Evolutionary conservation across 2,888 invertebrate species (phyloP), one percentile per base, ranked within the genome.

Genomic region (Ichneumoninae sp.): DNA sequence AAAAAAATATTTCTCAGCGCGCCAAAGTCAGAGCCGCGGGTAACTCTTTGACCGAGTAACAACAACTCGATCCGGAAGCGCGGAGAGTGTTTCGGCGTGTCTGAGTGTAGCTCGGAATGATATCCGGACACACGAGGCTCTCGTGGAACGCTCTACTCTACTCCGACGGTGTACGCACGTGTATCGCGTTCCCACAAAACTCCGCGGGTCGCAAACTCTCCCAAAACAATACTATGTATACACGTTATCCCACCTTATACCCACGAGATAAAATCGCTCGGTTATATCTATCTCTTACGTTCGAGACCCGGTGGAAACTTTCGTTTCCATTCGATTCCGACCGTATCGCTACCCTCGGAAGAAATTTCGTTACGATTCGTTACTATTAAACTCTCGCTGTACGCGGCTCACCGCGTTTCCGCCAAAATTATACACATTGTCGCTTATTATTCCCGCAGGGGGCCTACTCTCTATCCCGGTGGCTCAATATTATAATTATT

Each of bases 181-280:
- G 66, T 66, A 63, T 76, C 26, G 8, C 66, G 78, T 79, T 85
- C 85, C 79, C 85, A 85, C 85, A 79, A 47, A 81, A 63, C 66
- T 63, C 16, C 63, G 70, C 66, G 57, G 66, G 79, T 66, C 76
- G 74, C 70, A 52, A 47, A 47, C 76, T 47, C 70, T 54, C 50
- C 80, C 65, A 75, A 83, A 85, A 83, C 82, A 83, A 85, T 78
- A 68, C 75, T 52, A 26, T 68, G 74, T 73, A 73, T 52, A 71
- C 40, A 66, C 52, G 54, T 33, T 66, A 68, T 71, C 19, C 33
- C 52, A 33, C 33, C 57, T 79, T 69, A 79, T 85, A 80, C 85
- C 85, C 85, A 85, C 85, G 85, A 85, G 85, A 85, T 85, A 82
- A 57, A 54, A 85, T 85, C 85, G 57, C 52, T 74, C 78, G 33